A percentile compares a stretch with the other conserved stretches of the same genome.
Conservation (phyloP, 1,140 invertebrate genomes). For the Cardiocondyla obscurior region DNA sequence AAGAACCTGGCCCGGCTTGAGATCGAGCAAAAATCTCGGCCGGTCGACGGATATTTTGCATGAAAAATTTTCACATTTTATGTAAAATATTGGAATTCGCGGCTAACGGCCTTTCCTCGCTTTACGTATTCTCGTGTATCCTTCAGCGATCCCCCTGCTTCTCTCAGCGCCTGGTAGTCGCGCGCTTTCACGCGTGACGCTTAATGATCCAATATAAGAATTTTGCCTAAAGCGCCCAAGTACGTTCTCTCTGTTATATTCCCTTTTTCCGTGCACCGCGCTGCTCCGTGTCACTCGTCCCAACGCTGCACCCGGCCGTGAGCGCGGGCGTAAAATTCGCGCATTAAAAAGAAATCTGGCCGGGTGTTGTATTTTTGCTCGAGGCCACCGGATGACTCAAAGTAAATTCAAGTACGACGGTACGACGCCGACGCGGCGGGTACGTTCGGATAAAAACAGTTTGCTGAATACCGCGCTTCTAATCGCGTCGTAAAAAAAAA, state of each 20-base stretch:
- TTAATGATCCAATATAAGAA: background rate
- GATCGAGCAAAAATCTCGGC: no score
- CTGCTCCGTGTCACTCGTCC: background rate
- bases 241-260: background rate
- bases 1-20: no score
- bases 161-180: background rate
- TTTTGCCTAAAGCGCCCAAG: background rate
- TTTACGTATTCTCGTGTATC: background rate
- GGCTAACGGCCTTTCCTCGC: background rate
- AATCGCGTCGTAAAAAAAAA: conserved; percentile 21
- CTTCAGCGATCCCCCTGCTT: background rate
- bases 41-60: no score
- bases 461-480: conserved; percentile 23
- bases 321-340: background rate
- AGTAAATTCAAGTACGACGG: conserved; percentile 10
- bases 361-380: conserved; percentile 25
- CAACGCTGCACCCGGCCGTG: background rate
- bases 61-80: no score
- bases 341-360: conserved; percentile 5
- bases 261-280: background rate
- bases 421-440: background rate
- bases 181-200: background rate
- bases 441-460: background rate
- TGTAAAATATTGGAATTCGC: background rate
- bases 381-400: conserved; percentile 38